Evolutionary conservation across 2,888 invertebrate genomes (phyloP), one percentile per base, ranked within the genome.

Genomic region (Latrodectus elegans): DNA sequence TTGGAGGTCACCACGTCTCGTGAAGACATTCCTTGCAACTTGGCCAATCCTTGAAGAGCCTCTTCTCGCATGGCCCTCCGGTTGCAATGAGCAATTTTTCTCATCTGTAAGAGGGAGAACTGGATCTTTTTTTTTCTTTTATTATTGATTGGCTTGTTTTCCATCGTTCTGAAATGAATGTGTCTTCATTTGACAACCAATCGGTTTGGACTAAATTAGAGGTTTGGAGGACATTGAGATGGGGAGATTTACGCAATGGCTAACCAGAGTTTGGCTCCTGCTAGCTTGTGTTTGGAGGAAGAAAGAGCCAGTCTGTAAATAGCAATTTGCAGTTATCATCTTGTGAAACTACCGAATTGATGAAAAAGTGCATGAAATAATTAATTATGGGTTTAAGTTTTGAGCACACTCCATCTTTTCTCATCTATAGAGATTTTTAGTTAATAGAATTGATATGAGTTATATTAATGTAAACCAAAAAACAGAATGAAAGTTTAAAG

Each of bases 181-280:
- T 60, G 60, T 60, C 60, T 60, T 60, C n/a, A 60, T 60, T 38
- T 60, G 60, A n/a, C 60, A 60, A 15, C n/a, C 60, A n/a, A 60
- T 60, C 12, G n/a, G 60, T 60, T 38, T 60, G 60, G 60, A 15
- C 60, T 60, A 60, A 60, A 60, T 60, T 60, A 60, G 60, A 60
- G 60, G 60, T 60, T 60, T 15, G 60, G 60, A 15, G 1, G 0
- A 60, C 14, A 15, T 55, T 60, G 60, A 60, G 38, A 60, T 60
- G 60, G 0, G n/a, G n/a, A n/a, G n/a, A 60, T 60, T 60, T 60
- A n/a, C n/a, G 60, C 60, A 60, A 38, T 38, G 38, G 4, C 38
- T 38, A 38, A 6, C 38, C 38, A 38, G 38, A 38, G 38, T 38
- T 38, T 38, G 38, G 38, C 38, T 38, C 38, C 38, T 38, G 38